Percentiles rank a stretch among this genome's conserved stretches.
Evolutionary conservation across 2,113 vertebrate species (phyloP).

Genomic region (Orthonyx spaldingii): DNA sequence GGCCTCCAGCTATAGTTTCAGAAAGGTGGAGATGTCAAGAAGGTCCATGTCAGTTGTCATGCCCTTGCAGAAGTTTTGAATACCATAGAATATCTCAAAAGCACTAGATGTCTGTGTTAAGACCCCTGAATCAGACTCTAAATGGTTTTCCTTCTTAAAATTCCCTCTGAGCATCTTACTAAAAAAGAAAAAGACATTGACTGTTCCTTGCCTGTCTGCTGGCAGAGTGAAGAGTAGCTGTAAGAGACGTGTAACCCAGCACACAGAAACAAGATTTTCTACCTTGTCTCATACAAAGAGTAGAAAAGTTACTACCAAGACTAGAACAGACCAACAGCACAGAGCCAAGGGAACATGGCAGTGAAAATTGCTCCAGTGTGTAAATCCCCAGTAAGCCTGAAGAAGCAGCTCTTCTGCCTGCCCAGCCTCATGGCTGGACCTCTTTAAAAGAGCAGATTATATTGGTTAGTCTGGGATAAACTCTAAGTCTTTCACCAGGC

Average conservation of each 20-base stretch:
- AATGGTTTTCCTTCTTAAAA: not conserved
- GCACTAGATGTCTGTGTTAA: not conserved
- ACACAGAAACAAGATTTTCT: not conserved
- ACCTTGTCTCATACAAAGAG: not conserved
- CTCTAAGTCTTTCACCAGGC: not conserved
- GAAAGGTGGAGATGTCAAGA: not conserved
- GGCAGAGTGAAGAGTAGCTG: not conserved
- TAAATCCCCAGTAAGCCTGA: not conserved
- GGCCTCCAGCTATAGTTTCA: not conserved
- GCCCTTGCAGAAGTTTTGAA: not conserved
- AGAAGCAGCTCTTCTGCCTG: not conserved
- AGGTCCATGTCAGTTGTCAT: not conserved
- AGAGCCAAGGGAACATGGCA: not conserved
- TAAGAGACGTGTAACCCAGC: not conserved
- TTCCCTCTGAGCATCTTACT: not conserved
- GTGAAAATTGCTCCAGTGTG: not conserved
- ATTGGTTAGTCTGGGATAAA: not conserved
- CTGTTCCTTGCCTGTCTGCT: not conserved
- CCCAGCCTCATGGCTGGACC: not conserved
- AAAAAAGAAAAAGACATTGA: not conserved
- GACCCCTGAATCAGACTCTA: not conserved
- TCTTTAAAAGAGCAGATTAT: not conserved
- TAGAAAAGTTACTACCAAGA: not conserved
- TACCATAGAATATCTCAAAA: not conserved
- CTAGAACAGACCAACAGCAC: not conserved